Percentiles rank a stretch among this genome's conserved stretches.
These are phyloP conservation scores for Okapia johnstoni DNA, from an alignment of 2,113 vertebrate species.

Conservation along the genomic window DNA sequence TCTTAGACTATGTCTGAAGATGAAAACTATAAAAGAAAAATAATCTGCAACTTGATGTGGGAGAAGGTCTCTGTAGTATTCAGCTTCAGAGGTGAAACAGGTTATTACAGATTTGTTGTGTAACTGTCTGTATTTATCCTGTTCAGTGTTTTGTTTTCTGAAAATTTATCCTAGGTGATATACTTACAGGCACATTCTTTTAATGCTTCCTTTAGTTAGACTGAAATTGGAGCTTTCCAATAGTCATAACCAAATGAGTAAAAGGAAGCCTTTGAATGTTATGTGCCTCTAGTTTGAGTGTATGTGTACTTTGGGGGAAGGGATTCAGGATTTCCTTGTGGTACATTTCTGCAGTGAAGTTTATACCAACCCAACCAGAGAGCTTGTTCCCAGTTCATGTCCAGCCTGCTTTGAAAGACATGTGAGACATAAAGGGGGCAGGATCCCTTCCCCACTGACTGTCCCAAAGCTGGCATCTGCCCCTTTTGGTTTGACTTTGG, in stretches of 20 bases:
- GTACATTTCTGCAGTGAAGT: not conserved
- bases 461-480: not conserved
- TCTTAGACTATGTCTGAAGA: not conserved
- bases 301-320: not conserved
- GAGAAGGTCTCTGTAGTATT: not conserved
- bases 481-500: not conserved
- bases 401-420: not conserved
- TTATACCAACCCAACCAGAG: not conserved
- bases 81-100: not conserved
- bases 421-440: not conserved
- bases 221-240: not conserved
- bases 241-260: not conserved
- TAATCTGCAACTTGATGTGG: not conserved
- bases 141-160: not conserved
- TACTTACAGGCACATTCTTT: not conserved
- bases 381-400: not conserved
- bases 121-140: not conserved
- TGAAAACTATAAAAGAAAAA: not conserved
- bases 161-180: not conserved
- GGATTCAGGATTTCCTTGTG: not conserved
- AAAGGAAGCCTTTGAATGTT: not conserved
- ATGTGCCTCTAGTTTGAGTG: not conserved
- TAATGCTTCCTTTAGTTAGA: not conserved
- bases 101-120: not conserved
- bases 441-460: not conserved